Evolutionary conservation across 2,113 vertebrate species (phyloP).

Genomic region (Nothocercus julius): DNA sequence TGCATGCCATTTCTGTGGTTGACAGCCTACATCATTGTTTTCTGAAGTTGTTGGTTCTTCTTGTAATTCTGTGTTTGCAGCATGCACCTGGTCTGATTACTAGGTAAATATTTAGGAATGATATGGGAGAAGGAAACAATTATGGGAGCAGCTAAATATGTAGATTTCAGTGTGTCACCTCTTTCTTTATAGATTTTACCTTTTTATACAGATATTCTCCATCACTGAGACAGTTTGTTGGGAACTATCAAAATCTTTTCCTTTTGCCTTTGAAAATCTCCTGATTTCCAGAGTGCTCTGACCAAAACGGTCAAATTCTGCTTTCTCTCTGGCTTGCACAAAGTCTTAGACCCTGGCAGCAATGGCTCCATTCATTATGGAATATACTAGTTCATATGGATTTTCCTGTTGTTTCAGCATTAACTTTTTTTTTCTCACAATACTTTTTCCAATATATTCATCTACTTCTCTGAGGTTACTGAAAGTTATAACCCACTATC

Average conservation of each 20-base stretch:
- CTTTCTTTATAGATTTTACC: background rate
- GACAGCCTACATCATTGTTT: background rate
- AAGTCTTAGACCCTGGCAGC: background rate
- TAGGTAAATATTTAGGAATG: background rate
- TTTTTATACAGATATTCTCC: background rate
- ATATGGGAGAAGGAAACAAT: background rate
- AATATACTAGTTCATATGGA: background rate
- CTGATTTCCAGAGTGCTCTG: background rate
- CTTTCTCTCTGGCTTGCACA: background rate
- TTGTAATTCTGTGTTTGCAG: background rate
- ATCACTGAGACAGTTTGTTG: background rate
- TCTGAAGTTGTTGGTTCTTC: background rate
- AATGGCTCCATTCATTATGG: background rate
- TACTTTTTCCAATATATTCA: background rate
- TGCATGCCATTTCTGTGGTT: background rate
- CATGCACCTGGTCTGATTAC: background rate
- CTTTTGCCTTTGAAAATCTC: background rate
- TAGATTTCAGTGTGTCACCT: background rate
- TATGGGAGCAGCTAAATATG: background rate
- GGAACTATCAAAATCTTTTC: background rate
- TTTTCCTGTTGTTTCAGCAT: background rate
- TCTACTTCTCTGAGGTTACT: background rate
- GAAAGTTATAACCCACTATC: background rate
- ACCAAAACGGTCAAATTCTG: background rate
- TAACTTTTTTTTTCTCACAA: background rate